Conservation (phyloP, 2,797 vertebrate genomes). For the Trematomus bernacchii region DNA sequence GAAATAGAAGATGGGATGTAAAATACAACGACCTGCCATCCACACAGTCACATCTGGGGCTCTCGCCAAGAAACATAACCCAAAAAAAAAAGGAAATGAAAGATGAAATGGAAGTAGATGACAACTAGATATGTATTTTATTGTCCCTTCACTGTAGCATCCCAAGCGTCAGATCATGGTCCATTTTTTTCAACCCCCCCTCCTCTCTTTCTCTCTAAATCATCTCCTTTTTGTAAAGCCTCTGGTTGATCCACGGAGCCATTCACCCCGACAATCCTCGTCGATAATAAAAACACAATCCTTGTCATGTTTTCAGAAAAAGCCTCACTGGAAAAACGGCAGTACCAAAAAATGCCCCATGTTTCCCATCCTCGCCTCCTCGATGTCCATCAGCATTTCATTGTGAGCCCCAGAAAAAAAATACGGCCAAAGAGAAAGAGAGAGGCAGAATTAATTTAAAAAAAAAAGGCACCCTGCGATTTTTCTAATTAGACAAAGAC, state of each 20-base stretch:
- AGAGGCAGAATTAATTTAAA: constrained; percentile 25
- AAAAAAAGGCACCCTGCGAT: too few species aligned
- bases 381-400: constrained; percentile 74
- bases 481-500: neutral
- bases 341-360: constrained; percentile 54
- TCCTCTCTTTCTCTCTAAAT: constrained; percentile 43
- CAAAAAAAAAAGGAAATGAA: constrained; percentile 33
- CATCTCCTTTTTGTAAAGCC: constrained; percentile 63
- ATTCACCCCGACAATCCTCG: constrained; percentile 69
- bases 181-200: constrained; percentile 40
- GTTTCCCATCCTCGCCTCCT: constrained; percentile 68
- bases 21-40: constrained; percentile 75
- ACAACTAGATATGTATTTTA: constrained; percentile 47
- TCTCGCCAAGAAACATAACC: constrained; percentile 78
- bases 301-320: constrained; percentile 58
- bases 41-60: constrained; percentile 74
- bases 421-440: constrained; percentile 24
- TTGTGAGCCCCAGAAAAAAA: constrained; percentile 8
- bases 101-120: constrained; percentile 47
- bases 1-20: constrained; percentile 63
- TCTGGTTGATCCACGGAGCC: constrained; percentile 60
- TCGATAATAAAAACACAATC: constrained; percentile 68
- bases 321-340: constrained; percentile 35
- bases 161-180: constrained; percentile 73
- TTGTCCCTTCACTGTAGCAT: constrained; percentile 70